A percentile compares a stretch with the other conserved stretches of the same genome.
Evolutionary conservation across 2,113 vertebrate species (phyloP).

Genomic region (Falcunculus frontatus): DNA sequence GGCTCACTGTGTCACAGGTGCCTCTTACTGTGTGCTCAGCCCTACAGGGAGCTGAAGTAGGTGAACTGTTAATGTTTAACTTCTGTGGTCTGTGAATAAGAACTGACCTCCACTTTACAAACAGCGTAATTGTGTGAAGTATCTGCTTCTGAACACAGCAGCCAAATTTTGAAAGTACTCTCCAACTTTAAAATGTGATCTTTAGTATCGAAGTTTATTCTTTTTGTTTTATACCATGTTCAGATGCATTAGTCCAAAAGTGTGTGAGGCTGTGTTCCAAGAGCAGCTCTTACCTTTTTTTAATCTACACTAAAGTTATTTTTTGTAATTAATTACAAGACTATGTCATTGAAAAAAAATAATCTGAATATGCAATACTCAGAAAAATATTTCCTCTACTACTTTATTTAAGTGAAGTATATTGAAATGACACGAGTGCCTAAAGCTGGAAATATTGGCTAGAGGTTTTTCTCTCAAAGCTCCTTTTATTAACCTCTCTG

Average conservation of each 20-base stretch:
- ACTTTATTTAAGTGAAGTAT: background rate
- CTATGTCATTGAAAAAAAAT: background rate
- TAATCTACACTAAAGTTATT: background rate
- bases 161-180: background rate
- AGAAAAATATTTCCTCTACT: background rate
- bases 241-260: background rate
- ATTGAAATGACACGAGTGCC: background rate
- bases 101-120: background rate
- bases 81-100: background rate
- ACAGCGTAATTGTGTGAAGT: background rate
- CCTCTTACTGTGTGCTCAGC: background rate
- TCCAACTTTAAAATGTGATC: background rate
- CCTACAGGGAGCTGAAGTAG: background rate
- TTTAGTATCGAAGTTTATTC: background rate
- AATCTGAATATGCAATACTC: background rate
- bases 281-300: background rate
- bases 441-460: background rate
- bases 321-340: background rate
- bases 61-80: background rate
- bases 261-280: background rate
- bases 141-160: background rate
- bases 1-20: background rate
- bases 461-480: background rate
- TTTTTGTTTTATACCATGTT: background rate
- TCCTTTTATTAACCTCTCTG: background rate